A percentile compares a stretch with the other conserved stretches of the same genome.
phyloP scores from a whole-genome alignment of 2,113 vertebrate species.

The Seriola quinqueradiata region DNA sequence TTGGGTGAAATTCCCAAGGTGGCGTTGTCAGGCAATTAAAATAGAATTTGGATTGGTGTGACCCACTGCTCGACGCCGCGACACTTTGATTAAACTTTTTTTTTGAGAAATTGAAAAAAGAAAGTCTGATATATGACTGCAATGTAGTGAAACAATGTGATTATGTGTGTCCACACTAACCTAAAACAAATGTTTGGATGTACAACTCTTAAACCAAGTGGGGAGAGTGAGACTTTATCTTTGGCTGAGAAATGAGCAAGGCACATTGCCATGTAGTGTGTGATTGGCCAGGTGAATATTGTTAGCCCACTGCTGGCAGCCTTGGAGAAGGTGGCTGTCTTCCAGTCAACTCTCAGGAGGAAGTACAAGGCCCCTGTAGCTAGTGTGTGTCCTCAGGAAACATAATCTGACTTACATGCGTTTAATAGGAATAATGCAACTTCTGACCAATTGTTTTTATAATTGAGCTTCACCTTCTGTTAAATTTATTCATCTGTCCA shows the following conservation, averaged over 20 bases:
- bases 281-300: constrained; percentile 29
- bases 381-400: constrained; percentile 11
- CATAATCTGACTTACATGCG: background rate
- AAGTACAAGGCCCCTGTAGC: background rate
- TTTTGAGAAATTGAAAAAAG: background rate
- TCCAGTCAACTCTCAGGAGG: constrained; percentile 28
- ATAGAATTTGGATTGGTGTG: too few relatives aligned
- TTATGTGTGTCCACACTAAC: background rate
- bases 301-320: constrained; percentile 38
- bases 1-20: too few relatives aligned
- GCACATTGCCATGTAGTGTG: constrained; percentile 39
- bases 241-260: constrained; percentile 25
- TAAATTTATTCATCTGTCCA: background rate
- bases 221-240: constrained; percentile 2
- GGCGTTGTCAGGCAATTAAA: too few relatives aligned
- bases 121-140: background rate
- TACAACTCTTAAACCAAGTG: background rate
- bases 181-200: background rate
- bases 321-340: constrained; percentile 2
- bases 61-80: too few relatives aligned
- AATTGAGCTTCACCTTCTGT: background rate
- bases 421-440: background rate
- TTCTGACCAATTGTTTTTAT: background rate
- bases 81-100: background rate
- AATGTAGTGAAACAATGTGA: background rate